Evolutionary conservation across 1,140 invertebrate species (phyloP).

Genomic region (Zaprionus taronus): DNA sequence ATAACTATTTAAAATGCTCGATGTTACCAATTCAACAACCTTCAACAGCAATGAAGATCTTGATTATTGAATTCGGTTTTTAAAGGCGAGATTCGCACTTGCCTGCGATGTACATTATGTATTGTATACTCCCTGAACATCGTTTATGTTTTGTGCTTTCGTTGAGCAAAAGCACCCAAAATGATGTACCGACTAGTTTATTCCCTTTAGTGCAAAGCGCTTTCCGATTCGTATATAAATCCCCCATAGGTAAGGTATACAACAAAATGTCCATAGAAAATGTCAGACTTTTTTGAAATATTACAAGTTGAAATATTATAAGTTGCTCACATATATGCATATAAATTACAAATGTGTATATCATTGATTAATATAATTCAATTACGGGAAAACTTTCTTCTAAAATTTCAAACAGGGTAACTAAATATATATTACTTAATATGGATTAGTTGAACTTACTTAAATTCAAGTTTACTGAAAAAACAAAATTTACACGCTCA

Average conservation of each 20-base stretch:
- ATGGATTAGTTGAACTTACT: slow-evolving; percentile 13
- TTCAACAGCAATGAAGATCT: slow-evolving; percentile 36
- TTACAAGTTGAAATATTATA: too few relatives aligned
- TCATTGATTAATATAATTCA: not conserved
- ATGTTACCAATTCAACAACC: slow-evolving; percentile 7
- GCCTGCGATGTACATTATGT: not conserved
- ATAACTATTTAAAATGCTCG: not conserved
- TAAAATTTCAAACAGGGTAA: slow-evolving; percentile 1
- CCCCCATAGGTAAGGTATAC: not conserved
- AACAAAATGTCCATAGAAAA: not conserved
- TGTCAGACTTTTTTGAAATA: too few relatives aligned
- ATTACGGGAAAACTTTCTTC: not conserved
- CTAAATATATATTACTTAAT: slow-evolving; percentile 33
- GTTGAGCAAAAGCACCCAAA: not conserved
- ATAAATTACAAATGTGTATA: too few relatives aligned
- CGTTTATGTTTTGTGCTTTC: not conserved
- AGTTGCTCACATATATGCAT: too few relatives aligned
- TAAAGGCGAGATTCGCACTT: slow-evolving; percentile 28
- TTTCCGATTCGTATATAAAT: not conserved
- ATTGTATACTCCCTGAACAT: not conserved
- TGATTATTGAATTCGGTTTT: slow-evolving; percentile 4
- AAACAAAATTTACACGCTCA: slow-evolving; percentile 30
- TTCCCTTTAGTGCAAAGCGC: not conserved
- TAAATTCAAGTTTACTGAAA: slow-evolving; percentile 41
- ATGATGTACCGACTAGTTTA: not conserved